These are phyloP conservation scores for Rhinolophus sinicus DNA, from an alignment of 2,113 vertebrate species.

Conservation along the genomic window DNA sequence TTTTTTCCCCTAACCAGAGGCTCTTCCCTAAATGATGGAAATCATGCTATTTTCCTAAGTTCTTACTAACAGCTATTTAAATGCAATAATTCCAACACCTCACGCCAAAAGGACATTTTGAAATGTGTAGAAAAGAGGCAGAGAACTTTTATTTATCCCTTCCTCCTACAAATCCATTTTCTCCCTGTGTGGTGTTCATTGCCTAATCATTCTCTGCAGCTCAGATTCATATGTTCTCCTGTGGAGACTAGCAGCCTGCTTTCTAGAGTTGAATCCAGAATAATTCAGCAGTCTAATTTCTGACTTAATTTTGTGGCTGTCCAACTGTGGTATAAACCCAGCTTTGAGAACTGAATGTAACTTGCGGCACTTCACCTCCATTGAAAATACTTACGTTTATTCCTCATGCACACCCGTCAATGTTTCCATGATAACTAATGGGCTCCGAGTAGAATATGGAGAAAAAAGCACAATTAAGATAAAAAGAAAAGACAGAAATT, in stretches of 20 bases:
- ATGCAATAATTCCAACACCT: slow-evolving; percentile 15
- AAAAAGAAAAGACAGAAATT: slow-evolving; percentile 23
- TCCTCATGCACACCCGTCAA: not conserved
- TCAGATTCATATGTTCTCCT: slow-evolving; percentile 59
- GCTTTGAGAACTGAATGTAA: slow-evolving; percentile 68
- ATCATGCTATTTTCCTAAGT: slow-evolving; percentile 45
- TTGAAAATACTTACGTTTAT: slow-evolving; percentile 50
- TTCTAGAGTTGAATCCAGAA: slow-evolving; percentile 69
- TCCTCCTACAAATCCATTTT: slow-evolving; percentile 65
- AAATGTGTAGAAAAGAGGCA: slow-evolving; percentile 52
- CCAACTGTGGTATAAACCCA: slow-evolving; percentile 64
- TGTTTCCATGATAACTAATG: slow-evolving; percentile 69
- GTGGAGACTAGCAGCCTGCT: slow-evolving; percentile 57
- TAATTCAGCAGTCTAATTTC: slow-evolving; percentile 77
- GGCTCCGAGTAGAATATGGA: not conserved
- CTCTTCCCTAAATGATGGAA: slow-evolving; percentile 5
- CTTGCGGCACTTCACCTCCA: slow-evolving; percentile 51
- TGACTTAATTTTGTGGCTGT: slow-evolving; percentile 76
- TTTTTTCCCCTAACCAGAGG: not conserved
- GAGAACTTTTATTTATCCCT: slow-evolving; percentile 66
- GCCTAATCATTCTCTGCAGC: slow-evolving; percentile 61
- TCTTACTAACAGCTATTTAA: slow-evolving; percentile 43
- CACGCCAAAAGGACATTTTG: slow-evolving; percentile 43
- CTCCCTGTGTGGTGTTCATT: slow-evolving; percentile 63
- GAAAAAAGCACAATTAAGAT: slow-evolving; percentile 29